A percentile compares a stretch with the other conserved stretches of the same genome.
phyloP scores from a whole-genome alignment of 2,797 vertebrate species.

The Clarias platycephalus region DNA sequence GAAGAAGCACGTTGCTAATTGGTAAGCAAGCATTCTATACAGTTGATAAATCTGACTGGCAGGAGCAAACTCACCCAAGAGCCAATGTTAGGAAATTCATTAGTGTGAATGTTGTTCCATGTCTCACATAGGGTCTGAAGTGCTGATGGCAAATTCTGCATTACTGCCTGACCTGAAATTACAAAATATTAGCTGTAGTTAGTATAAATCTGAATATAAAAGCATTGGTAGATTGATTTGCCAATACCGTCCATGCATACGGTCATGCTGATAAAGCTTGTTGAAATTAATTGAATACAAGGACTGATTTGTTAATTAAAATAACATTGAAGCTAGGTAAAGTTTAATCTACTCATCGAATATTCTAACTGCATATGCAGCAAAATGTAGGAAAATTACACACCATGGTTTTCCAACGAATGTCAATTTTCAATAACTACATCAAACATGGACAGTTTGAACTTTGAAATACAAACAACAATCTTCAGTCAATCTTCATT shows the following conservation, averaged over 20 bases:
- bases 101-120: slow-evolving; percentile 94
- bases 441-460: too few relatives aligned
- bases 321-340: neutral
- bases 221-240: neutral
- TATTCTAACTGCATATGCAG: neutral
- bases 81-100: slow-evolving; percentile 96
- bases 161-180: slow-evolving; percentile 81
- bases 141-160: slow-evolving; percentile 91
- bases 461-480: too few relatives aligned
- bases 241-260: too few relatives aligned
- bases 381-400: too few relatives aligned
- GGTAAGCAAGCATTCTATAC: neutral
- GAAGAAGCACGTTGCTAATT: neutral
- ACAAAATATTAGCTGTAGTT: slow-evolving; percentile 30
- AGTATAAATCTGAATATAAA: neutral
- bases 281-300: too few relatives aligned
- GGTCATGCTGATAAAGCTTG: too few relatives aligned
- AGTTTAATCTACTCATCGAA: neutral
- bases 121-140: slow-evolving; percentile 92
- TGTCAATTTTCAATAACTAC: too few relatives aligned
- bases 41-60: neutral
- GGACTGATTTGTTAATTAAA: neutral
- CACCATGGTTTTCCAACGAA: too few relatives aligned
- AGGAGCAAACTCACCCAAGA: slow-evolving; percentile 84
- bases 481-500: too few relatives aligned